Evolutionary conservation across 2,888 invertebrate genomes (phyloP).

Genomic region (Aelia acuminata): DNA sequence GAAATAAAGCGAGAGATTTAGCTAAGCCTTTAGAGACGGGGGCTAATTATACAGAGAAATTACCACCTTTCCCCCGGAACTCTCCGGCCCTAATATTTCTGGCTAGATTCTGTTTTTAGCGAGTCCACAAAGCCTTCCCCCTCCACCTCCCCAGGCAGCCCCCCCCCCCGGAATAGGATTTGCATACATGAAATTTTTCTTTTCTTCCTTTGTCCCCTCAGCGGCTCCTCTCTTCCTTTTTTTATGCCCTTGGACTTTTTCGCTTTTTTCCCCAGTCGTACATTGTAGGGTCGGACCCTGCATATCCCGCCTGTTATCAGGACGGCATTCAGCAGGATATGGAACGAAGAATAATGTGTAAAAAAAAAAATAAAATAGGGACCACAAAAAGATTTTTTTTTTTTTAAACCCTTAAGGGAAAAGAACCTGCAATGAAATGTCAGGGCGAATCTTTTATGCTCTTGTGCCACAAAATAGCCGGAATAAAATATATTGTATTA

Average conservation of each 20-base stretch:
- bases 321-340: not conserved
- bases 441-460: not conserved
- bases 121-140: not conserved
- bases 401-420: not conserved
- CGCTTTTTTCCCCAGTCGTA: conserved; percentile 2
- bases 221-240: conserved; percentile 36
- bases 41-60: conserved; percentile 17
- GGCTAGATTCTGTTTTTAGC: conserved; percentile 32
- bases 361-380: not conserved
- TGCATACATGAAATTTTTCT: conserved; percentile 50
- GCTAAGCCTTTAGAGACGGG: conserved; percentile 2
- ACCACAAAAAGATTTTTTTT: not conserved
- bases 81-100: conserved; percentile 31
- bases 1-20: not conserved
- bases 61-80: not conserved
- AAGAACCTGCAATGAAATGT: conserved; percentile 25
- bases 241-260: conserved; percentile 20
- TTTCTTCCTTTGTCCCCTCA: conserved; percentile 31
- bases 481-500: not conserved
- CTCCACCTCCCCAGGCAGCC: not conserved
- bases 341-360: conserved; percentile 13
- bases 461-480: not conserved
- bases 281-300: conserved; percentile 3
- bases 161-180: conserved; percentile 21
- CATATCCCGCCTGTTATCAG: conserved; percentile 39